phyloP scores from a whole-genome alignment of 2,113 vertebrate species.

The Bostrychus sinensis region DNA sequence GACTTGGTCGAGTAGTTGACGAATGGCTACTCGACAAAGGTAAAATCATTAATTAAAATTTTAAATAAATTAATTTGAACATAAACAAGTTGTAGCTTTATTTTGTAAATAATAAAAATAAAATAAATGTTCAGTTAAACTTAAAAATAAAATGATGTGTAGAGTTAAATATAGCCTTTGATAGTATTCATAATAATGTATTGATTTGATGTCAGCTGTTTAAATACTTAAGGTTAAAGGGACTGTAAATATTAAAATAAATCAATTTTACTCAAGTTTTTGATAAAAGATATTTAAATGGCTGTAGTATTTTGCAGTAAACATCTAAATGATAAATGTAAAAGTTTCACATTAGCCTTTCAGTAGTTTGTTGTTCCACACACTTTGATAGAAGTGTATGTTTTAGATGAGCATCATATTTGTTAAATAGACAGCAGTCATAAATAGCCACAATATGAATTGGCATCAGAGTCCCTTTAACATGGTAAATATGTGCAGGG shows the following conservation, averaged over 20 bases:
- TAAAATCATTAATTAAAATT: slow-evolving; percentile 99
- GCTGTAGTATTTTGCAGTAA: slow-evolving; percentile 85
- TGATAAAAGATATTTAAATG: slow-evolving; percentile 94
- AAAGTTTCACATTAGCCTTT: slow-evolving; percentile 70
- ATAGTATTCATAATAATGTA: slow-evolving; percentile 96
- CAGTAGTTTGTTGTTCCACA: slow-evolving; percentile 63
- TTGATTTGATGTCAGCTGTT: slow-evolving; percentile 89
- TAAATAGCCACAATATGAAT: slow-evolving; percentile 96
- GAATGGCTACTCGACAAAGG: slow-evolving; percentile 99
- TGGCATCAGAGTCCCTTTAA: slow-evolving; percentile 97
- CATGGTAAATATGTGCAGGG: slow-evolving; percentile 88
- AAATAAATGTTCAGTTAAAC: slow-evolving; percentile 98
- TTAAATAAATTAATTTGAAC: slow-evolving; percentile 99
- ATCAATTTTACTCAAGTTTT: slow-evolving; percentile 87
- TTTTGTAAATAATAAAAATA: slow-evolving; percentile 97
- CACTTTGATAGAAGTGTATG: slow-evolving; percentile 55
- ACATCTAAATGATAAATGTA: slow-evolving; percentile 93
- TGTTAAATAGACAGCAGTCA: slow-evolving; percentile 88
- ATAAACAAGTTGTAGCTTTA: slow-evolving; percentile 90
- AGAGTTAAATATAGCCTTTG: slow-evolving; percentile 91
- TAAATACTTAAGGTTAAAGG: slow-evolving; percentile 99
- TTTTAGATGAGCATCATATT: slow-evolving; percentile 68
- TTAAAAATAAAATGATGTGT: slow-evolving; percentile 91
- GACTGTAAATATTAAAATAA: slow-evolving; percentile 99
- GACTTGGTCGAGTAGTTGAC: slow-evolving; percentile 99